A percentile compares a stretch with the other conserved stretches of the same genome.
These are phyloP conservation scores for Balearica regulorum DNA, from an alignment of 2,797 vertebrate species.

Conservation along the genomic window DNA sequence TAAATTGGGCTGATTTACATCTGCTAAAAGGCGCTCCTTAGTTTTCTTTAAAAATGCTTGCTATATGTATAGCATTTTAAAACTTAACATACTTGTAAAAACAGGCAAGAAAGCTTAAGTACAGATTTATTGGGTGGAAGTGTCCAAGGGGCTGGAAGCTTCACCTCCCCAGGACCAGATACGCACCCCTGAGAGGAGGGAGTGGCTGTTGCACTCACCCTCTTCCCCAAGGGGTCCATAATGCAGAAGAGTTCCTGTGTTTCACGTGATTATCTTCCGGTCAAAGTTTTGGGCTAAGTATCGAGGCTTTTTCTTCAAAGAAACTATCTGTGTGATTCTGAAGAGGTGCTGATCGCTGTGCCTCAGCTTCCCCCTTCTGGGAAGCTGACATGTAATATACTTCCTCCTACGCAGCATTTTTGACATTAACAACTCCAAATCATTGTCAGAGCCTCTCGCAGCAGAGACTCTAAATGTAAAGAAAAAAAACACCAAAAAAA, in stretches of 20 bases:
- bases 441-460: not conserved
- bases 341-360: not conserved
- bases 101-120: not conserved
- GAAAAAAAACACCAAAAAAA: not conserved
- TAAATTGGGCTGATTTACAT: not conserved
- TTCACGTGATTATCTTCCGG: not conserved
- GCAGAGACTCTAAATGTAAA: not conserved
- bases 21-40: not conserved
- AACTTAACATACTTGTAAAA: not conserved
- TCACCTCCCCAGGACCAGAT: not conserved
- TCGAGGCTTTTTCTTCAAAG: not conserved
- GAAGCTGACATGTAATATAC: not conserved
- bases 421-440: not conserved
- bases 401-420: not conserved
- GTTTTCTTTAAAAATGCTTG: not conserved
- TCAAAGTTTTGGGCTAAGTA: not conserved
- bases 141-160: not conserved
- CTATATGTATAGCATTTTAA: fast-evolving
- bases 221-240: not conserved
- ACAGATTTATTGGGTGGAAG: not conserved
- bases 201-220: not conserved
- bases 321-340: not conserved
- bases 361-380: not conserved
- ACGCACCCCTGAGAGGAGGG: not conserved
- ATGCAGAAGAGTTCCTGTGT: not conserved